A percentile compares a stretch with the other conserved stretches of the same genome.
These are phyloP conservation scores for Zaprionus inermis DNA, from an alignment of 1,140 invertebrate genomes.

Conservation along the genomic window DNA sequence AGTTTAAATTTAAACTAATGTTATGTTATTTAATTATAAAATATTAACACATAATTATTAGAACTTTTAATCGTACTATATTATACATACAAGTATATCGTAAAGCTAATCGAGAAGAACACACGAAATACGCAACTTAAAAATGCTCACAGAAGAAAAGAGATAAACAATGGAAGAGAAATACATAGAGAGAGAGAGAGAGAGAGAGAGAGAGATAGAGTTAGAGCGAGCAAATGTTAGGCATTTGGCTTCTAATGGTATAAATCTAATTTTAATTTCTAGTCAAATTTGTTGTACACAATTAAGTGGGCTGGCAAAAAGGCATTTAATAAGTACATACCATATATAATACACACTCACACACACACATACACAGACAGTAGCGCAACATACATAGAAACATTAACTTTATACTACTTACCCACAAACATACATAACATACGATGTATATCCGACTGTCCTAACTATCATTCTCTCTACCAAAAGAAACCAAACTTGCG, in stretches of 20 bases:
- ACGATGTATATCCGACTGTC: constrained; percentile 12
- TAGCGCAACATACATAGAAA: constrained; percentile 19
- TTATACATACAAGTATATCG: constrained; percentile 33
- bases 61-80: constrained; percentile 41
- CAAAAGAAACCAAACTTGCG: constrained; percentile 17
- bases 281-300: constrained; percentile 64
- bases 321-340: constrained; percentile 56
- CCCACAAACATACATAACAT: background rate
- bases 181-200: constrained; percentile 12
- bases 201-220: background rate
- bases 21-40: constrained; percentile 81
- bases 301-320: constrained; percentile 33
- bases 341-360: constrained; percentile 28
- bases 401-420: constrained; percentile 1
- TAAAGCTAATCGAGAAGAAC: constrained; percentile 15
- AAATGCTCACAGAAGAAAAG: constrained; percentile 20
- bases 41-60: constrained; percentile 55
- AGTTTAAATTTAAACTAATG: constrained; percentile 73
- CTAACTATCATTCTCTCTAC: constrained; percentile 15
- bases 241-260: constrained; percentile 41
- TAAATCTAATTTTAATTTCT: constrained; percentile 66
- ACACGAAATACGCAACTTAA: constrained; percentile 16
- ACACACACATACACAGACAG: constrained; percentile 35
- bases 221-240: constrained; percentile 26
- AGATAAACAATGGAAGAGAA: background rate